phyloP scores from a whole-genome alignment of 2,113 vertebrate genomes.

The Columbina picui region DNA sequence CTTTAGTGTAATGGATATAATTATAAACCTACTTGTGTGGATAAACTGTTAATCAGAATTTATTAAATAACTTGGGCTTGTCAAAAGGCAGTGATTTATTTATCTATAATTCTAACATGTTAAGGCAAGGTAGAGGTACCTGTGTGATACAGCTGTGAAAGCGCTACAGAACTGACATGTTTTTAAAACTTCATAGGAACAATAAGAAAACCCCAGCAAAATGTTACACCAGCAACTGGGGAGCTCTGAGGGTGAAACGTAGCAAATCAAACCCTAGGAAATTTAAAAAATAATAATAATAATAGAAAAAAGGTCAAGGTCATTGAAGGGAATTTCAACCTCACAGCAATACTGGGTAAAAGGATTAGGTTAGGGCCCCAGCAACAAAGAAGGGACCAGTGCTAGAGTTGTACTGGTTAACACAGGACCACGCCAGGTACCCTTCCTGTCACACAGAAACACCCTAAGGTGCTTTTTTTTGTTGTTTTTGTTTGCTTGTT shows the following conservation, averaged over 20 bases:
- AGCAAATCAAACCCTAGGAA: not conserved
- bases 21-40: not conserved
- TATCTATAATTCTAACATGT: not conserved
- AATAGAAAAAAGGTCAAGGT: constrained; percentile 28
- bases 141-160: not conserved
- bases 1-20: not conserved
- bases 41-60: not conserved
- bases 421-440: not conserved
- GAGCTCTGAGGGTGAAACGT: not conserved
- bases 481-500: too few species aligned
- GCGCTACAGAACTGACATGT: not conserved
- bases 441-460: not conserved
- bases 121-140: not conserved
- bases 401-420: not conserved
- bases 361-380: not conserved
- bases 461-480: not conserved
- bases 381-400: not conserved
- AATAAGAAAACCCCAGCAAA: not conserved
- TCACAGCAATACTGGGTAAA: not conserved
- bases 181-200: not conserved
- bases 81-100: not conserved
- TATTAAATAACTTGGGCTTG: not conserved
- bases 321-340: not conserved
- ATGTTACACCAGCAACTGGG: fast-evolving
- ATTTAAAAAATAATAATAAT: not conserved